phyloP scores from a whole-genome alignment of 2,888 invertebrate genomes.

The Orthonevra nobilis region DNA sequence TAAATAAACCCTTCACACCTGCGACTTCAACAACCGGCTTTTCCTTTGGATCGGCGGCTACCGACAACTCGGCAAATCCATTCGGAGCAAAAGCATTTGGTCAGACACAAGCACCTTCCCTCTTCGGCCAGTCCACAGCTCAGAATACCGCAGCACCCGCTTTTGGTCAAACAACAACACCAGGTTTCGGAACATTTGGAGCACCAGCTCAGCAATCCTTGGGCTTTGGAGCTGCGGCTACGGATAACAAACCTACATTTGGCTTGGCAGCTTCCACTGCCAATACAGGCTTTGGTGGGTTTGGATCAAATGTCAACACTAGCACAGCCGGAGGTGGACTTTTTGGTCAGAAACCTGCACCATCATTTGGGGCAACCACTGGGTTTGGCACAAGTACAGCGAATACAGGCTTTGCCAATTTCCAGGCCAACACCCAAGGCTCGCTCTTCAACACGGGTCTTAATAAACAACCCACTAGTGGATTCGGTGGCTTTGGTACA shows the following conservation, averaged over 20 bases:
- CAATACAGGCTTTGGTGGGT: constrained; percentile 78
- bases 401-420: constrained; percentile 76
- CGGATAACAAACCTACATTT: constrained; percentile 77
- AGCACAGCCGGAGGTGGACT: constrained; percentile 80
- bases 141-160: constrained; percentile 81
- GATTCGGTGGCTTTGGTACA: constrained; percentile 82
- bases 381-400: constrained; percentile 78
- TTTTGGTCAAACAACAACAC: constrained; percentile 76
- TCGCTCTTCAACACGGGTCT: constrained; percentile 77
- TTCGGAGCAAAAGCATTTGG: constrained; percentile 80
- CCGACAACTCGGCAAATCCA: constrained; percentile 76
- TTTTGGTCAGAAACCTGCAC: constrained; percentile 78
- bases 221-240: constrained; percentile 78
- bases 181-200: constrained; percentile 80
- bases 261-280: constrained; percentile 75
- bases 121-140: constrained; percentile 82
- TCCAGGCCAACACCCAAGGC: constrained; percentile 75
- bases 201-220: constrained; percentile 75
- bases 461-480: constrained; percentile 80
- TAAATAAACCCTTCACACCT: constrained; percentile 84
- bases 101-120: constrained; percentile 81
- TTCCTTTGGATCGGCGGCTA: constrained; percentile 75
- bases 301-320: constrained; percentile 76
- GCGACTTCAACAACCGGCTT: constrained; percentile 78
- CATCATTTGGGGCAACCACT: constrained; percentile 79